phyloP scores from a whole-genome alignment of 2,797 vertebrate genomes.

The Mus caroli region DNA sequence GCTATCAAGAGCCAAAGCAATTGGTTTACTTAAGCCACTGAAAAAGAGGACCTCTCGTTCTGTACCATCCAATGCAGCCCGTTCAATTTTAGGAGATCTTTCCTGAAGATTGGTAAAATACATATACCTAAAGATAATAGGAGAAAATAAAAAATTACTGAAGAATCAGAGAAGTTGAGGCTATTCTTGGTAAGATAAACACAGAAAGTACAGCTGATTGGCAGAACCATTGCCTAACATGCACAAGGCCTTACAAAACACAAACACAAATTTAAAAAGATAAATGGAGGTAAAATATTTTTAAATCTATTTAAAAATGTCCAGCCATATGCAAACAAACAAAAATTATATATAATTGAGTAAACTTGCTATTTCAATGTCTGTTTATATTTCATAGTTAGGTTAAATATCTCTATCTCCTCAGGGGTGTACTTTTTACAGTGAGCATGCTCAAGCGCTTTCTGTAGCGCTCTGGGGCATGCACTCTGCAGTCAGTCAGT shows the following conservation, averaged over 20 bases:
- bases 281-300: conserved; percentile 10
- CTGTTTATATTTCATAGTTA: background rate
- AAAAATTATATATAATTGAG: background rate
- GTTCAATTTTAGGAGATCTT: conserved; percentile 96
- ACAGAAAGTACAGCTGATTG: background rate
- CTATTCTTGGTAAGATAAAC: conserved; percentile 9
- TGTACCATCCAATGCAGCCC: conserved; percentile 96
- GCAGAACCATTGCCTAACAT: background rate
- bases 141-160: conserved; percentile 4
- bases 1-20: conserved; percentile 96
- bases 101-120: conserved; percentile 99
- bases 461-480: background rate
- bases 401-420: background rate
- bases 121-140: conserved; percentile 93
- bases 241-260: background rate
- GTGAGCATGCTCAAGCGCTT: background rate
- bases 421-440: background rate
- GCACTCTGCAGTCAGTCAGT: background rate
- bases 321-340: background rate
- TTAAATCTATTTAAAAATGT: background rate
- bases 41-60: conserved; percentile 98
- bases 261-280: background rate
- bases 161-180: conserved; percentile 26
- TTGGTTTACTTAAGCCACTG: conserved; percentile 95
- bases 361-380: background rate